Base-by-base conservation (phyloP, 2,797 vertebrate species). In the Syngnathus rostellatus region DNA sequence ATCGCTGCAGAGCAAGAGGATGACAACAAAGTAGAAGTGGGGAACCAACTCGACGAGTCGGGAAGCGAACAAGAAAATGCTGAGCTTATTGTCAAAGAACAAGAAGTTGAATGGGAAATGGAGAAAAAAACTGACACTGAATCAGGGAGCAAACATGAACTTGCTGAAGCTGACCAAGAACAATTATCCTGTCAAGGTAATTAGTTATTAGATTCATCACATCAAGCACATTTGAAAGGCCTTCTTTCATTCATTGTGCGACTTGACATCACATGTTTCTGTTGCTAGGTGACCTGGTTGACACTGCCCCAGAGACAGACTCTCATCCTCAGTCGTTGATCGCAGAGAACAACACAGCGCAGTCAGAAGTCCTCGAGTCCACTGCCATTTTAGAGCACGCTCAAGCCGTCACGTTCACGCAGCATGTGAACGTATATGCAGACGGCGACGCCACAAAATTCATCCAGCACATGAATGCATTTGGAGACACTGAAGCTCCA, bases 41-140 rank as follows among this genome's bases (percentile, higher is more conserved):
- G 71, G 5, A 59, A 72, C 10, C 60, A 82, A 59, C 23, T 62
- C n/a, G 66, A 68, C 10, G 65, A 69, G 46, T 70, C 50, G 17
- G 12, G 6, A 14, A 11, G 46, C 10, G 10, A 38, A 2, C 45
- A 38, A 64, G 50, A 51, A n/a, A 3, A 48, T 51, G 8, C 37
- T 23, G 31, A 43, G n/a, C 41, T 48, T 53, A 0, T 17, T 62
- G 60, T 69, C 37, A 51, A 71, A 9, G 70, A 72, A 3, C 6
- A 14, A 43, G n/a, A 14, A 43, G n/a, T 23, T 43, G 19, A 62
- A n/a, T 53, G 50, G 46, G 23, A 81, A 64, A 45, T 48, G 5
- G 73, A 72, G 5, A 59, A 72, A 9, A 59, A 81, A 53, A 19
- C 62, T 23, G 65, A 68, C 11, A 0, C 31, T 48, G 64, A 68